Evolutionary conservation across 2,113 vertebrate genomes (phyloP).

Genomic region (Plestiodon gilberti): DNA sequence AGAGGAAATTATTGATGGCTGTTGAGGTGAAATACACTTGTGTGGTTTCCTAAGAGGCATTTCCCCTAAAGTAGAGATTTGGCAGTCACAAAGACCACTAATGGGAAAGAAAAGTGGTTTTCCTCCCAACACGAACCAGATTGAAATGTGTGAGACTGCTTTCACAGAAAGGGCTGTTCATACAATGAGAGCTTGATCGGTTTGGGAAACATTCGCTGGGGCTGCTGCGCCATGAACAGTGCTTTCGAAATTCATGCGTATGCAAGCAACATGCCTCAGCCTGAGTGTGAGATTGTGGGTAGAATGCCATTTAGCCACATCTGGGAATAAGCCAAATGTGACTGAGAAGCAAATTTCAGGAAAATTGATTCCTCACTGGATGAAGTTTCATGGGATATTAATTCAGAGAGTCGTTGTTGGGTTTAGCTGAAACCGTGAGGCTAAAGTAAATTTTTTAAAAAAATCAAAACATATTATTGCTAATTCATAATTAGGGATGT

Average conservation of each 20-base stretch:
- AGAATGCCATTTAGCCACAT: background rate
- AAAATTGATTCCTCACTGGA: background rate
- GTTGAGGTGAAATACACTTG: no score
- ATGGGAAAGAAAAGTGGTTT: background rate
- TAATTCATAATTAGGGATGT: background rate
- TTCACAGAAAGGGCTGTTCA: background rate
- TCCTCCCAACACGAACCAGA: background rate
- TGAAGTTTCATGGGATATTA: background rate
- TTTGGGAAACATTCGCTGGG: background rate
- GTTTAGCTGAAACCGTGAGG: background rate
- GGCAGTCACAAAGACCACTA: background rate
- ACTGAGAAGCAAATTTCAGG: background rate
- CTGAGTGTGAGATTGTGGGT: background rate
- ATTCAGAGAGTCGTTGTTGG: background rate
- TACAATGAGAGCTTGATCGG: background rate
- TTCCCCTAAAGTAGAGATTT: background rate
- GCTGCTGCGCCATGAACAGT: background rate
- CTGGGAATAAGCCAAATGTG: background rate
- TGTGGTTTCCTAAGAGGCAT: no score
- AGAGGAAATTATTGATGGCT: background rate
- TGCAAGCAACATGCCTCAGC: background rate
- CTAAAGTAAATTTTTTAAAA: background rate
- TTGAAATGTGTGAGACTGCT: background rate
- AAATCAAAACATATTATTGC: background rate
- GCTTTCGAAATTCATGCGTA: background rate